Evolutionary conservation across 2,888 invertebrate genomes (phyloP).

Genomic region (Watsonalla binaria): DNA sequence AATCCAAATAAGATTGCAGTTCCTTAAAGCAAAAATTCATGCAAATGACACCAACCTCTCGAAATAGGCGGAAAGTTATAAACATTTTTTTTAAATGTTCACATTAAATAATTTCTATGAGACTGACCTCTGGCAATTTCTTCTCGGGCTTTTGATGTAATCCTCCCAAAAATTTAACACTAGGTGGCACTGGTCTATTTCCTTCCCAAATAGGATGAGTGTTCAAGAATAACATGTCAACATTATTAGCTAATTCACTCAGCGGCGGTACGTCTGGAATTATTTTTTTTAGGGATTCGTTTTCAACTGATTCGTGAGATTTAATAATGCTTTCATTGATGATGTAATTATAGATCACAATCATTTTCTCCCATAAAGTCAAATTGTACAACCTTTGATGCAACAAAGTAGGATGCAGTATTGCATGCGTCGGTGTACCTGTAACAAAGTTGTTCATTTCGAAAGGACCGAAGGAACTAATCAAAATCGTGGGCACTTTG

Average conservation of each 20-base stretch:
- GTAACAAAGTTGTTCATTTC: neutral
- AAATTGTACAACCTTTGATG: neutral
- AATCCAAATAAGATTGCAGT: slow-evolving; percentile 40
- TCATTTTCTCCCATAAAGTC: neutral
- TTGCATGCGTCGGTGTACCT: neutral
- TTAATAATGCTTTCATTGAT: neutral
- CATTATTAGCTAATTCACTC: slow-evolving; percentile 21
- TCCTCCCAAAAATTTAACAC: slow-evolving; percentile 48
- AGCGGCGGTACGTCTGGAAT: slow-evolving; percentile 14
- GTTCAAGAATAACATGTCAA: slow-evolving; percentile 42
- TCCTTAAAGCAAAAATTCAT: slow-evolving; percentile 23
- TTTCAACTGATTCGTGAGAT: slow-evolving; percentile 10
- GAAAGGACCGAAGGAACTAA: slow-evolving; percentile 10
- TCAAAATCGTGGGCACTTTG: slow-evolving; percentile 19
- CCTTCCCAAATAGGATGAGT: slow-evolving; percentile 36
- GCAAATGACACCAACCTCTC: no score
- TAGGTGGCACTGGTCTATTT: slow-evolving; percentile 44
- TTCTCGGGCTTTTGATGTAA: slow-evolving; percentile 40
- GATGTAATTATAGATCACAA: neutral
- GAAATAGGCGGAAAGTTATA: no score
- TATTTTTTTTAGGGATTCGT: slow-evolving; percentile 9
- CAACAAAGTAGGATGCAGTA: neutral
- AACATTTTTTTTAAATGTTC: neutral
- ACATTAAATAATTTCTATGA: no score
- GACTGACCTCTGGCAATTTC: slow-evolving; percentile 42